Evolutionary conservation across 2,888 invertebrate genomes (phyloP).

Genomic region (Yponomeuta sedellus): DNA sequence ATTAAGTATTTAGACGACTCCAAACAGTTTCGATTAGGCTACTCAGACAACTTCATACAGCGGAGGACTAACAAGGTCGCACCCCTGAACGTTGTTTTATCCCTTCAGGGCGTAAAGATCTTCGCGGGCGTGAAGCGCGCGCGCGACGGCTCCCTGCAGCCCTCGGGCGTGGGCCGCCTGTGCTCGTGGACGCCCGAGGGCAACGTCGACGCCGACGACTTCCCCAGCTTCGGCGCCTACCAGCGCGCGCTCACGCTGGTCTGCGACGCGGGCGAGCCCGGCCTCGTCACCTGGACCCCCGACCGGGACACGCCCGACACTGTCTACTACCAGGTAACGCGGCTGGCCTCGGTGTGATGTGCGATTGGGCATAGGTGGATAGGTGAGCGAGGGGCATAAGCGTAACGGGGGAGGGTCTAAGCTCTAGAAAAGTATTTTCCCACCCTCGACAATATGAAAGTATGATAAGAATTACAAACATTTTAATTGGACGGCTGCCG

Average conservation of each 20-base stretch:
- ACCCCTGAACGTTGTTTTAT: too few relatives aligned
- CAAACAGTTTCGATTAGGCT: too few relatives aligned
- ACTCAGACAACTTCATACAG: too few relatives aligned
- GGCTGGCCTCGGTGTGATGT: not conserved
- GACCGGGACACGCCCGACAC: constrained; percentile 91
- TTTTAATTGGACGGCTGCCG: too few relatives aligned
- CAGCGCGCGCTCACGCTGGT: constrained; percentile 88
- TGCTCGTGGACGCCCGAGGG: constrained; percentile 90
- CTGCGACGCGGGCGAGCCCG: constrained; percentile 90
- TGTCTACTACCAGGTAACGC: constrained; percentile 91
- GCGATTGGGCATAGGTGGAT: too few relatives aligned
- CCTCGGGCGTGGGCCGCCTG: constrained; percentile 88
- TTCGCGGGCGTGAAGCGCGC: constrained; percentile 87
- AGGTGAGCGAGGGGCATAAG: too few relatives aligned
- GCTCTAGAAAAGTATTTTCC: too few relatives aligned
- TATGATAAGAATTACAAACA: too few relatives aligned
- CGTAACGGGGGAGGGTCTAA: too few relatives aligned
- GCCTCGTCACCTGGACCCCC: constrained; percentile 91
- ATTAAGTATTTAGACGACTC: too few relatives aligned
- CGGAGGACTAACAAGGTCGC: too few relatives aligned
- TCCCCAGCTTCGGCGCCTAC: constrained; percentile 91
- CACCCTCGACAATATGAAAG: too few relatives aligned
- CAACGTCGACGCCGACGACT: constrained; percentile 86
- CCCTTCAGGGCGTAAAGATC: constrained; percentile 81
- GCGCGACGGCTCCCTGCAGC: constrained; percentile 80